A percentile compares a stretch with the other conserved stretches of the same genome.
Conservation (phyloP, 2,797 vertebrate species). For the Hydrolagus colliei region DNA sequence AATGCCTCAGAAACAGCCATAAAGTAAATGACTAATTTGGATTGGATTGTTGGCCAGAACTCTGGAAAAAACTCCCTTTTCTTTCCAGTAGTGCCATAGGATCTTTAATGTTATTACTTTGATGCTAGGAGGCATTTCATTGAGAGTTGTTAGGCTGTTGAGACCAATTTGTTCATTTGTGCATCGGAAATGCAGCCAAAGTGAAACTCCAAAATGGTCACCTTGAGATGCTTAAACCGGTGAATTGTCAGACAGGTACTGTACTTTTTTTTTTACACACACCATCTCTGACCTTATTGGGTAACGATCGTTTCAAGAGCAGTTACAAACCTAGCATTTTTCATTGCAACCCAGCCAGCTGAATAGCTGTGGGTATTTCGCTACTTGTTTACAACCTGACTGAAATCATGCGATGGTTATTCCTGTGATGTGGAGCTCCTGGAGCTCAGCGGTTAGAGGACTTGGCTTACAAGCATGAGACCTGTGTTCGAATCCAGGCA, state of each 20-base stretch:
- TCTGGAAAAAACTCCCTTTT: no score
- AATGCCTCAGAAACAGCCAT: no score
- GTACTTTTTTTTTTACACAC: background rate
- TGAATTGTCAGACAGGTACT: background rate
- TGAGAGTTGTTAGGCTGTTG: no score
- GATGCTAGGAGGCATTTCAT: no score
- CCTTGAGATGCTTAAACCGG: background rate
- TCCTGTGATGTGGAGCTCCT: no score
- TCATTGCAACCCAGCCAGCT: background rate
- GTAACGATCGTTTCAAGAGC: background rate
- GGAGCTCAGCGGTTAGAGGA: no score
- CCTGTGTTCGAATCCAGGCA: no score
- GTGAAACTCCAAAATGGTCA: background rate
- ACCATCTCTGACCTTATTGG: background rate
- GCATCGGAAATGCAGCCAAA: background rate
- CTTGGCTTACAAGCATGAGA: no score
- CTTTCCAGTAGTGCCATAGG: no score
- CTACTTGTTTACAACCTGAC: background rate
- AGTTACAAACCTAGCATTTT: background rate
- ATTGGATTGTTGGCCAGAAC: no score
- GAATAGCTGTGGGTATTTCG: background rate
- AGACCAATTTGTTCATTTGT: background rate
- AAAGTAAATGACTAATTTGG: no score
- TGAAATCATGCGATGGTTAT: constrained; percentile 8
- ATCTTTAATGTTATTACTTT: no score